phyloP scores from a whole-genome alignment of 1,140 invertebrate species.

The Choristoneura fumiferana region DNA sequence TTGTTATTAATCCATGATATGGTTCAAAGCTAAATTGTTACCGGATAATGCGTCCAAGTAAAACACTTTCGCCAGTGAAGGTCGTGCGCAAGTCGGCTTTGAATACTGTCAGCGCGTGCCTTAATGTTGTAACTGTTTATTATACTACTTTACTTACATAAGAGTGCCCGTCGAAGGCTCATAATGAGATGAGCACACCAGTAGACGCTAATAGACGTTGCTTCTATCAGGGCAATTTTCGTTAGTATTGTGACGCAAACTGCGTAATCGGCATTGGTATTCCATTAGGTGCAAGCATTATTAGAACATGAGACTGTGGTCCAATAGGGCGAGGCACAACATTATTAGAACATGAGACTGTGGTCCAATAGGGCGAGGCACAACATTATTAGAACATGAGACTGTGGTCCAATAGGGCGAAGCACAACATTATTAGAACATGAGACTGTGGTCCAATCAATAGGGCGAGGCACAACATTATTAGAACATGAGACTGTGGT shows the following conservation, averaged over 20 bases:
- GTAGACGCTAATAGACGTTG: slow-evolving; percentile 16
- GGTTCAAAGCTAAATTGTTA: slow-evolving; percentile 23
- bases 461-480: too few species aligned
- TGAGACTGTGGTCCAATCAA: too few species aligned
- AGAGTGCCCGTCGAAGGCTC: slow-evolving; percentile 33
- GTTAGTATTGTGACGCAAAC: not conserved
- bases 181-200: slow-evolving; percentile 41
- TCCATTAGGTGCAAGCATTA: not conserved
- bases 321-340: too few species aligned
- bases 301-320: too few species aligned
- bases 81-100: slow-evolving; percentile 45
- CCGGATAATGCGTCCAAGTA: slow-evolving; percentile 41
- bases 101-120: slow-evolving; percentile 41
- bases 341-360: too few species aligned
- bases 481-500: too few species aligned
- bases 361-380: too few species aligned
- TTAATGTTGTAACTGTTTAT: slow-evolving; percentile 30
- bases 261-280: not conserved
- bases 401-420: too few species aligned
- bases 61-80: slow-evolving; percentile 64
- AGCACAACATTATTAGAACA: too few species aligned
- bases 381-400: too few species aligned
- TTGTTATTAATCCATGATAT: not conserved
- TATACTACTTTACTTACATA: slow-evolving; percentile 16
- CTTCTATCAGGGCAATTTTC: not conserved